Base-by-base conservation (phyloP, 2,113 vertebrate genomes). In the Nycticorax nycticorax region DNA sequence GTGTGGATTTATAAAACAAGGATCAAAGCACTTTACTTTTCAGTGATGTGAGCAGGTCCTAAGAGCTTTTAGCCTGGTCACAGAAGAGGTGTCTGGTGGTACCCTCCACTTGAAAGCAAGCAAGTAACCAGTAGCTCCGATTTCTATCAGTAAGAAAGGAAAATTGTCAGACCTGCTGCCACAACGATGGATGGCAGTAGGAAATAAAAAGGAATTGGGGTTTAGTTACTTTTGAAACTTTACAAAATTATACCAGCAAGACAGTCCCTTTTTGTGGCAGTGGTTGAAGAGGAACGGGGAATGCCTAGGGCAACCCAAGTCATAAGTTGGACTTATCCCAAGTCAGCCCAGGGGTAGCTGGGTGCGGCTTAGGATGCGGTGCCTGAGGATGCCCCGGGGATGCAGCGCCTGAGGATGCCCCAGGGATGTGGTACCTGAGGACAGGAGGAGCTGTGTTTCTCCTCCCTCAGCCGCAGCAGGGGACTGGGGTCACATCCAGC, bases 41-140 rank as follows among this genome's bases (percentile, higher is more conserved):
- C 45, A 39, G 59, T 77, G 81, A 14, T 0, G 0, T 35, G 41
- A 59, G 28, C 32, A 78, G 33, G 7, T 75, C 4, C 0, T 64
- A 39, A 67, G 37, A 71, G 30, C 39, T 74, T 82, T 67, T 52
- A 90, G 27, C 21, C 8, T 33, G 13, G 45, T 41, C 9, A 7
- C 28, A 17, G 16, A 57, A 62, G 24, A 62, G 24, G 9, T 27
- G 12, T 55, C n/a, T 72, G n/a, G 30, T 55, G 57, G 35, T 88
- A 71, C 63, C 30, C 16, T 9, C 28, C 11, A 18, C 81, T 78
- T 79, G 53, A 81, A 73, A 69, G 33, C 24, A 67, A 33, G 41
- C 32, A 62, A 48, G 30, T 27, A 35, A 30, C 28, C 50, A 13
- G 12, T 23, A 66, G 33, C 41, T 81, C 53, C 73, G 53, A n/a